Evolutionary conservation across 2,113 vertebrate genomes (phyloP), one percentile per base, ranked within the genome.

Genomic region (Kobus ellipsiprymnus): DNA sequence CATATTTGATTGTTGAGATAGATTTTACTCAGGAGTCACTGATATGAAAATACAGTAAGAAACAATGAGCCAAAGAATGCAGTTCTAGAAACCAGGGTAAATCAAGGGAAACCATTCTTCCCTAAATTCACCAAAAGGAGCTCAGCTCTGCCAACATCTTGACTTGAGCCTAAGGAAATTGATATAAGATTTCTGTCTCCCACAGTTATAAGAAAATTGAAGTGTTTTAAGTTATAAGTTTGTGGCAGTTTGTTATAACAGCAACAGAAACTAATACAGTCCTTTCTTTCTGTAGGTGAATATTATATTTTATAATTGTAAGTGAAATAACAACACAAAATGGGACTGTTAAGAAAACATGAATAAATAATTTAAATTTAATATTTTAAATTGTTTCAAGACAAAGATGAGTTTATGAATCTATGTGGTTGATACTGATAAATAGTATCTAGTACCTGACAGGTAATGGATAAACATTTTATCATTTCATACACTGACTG

Each of bases 51-150:
- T 10, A 7, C 29, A 33, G 1, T 17, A 90, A 71, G 25, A 10
- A 2, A 7, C 14, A 8, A 4, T 7, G 2, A 92, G 13, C 1
- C 27, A 78, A 88, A 25, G 11, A 71, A 46, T 17, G 3, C 6
- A 23, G 16, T 7, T 77, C 21, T 44, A 46, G 16, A n/a, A 27
- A 9, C 6, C 17, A 2, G 7, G 6, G 23, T 13, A 62, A 78
- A 29, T 5, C 4, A 60, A 44, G 6, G 6, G 62, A 67, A 46
- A 2, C 23, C 5, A 50, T 44, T 48, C 25, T 55, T 7, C 13
- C 14, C 0, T n/a, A 13, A 6, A 67, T 4, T 29, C 15, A n/a
- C 9, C 7, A 33, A 13, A 52, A 40, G 3, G 6, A 21, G 1
- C 14, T 5, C 12, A 21, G 8, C 2, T 92, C 7, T 77, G 12